Percentiles rank a stretch among this genome's conserved stretches.
phyloP scores from a whole-genome alignment of 2,113 vertebrate species.

The Apteryx owenii region DNA sequence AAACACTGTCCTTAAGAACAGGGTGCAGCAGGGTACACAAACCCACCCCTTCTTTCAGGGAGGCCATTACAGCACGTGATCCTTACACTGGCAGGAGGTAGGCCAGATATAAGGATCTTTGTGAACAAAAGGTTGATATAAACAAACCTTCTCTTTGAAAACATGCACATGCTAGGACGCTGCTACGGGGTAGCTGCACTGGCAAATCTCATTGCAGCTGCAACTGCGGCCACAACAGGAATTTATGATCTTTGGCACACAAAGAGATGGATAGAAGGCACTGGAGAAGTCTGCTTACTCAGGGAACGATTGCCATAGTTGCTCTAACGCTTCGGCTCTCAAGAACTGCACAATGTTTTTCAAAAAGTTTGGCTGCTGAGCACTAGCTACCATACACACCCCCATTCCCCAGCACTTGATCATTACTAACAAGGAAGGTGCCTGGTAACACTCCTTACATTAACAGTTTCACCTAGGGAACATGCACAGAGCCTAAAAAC shows the following conservation, averaged over 20 bases:
- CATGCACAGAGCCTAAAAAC: background rate
- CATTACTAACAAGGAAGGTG: background rate
- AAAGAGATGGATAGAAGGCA: background rate
- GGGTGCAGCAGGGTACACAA: background rate
- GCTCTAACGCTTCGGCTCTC: background rate
- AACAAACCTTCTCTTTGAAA: constrained; percentile 45
- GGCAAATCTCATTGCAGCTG: background rate
- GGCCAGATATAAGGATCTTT: background rate
- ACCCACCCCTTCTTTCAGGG: background rate
- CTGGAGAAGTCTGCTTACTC: background rate
- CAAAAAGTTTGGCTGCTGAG: background rate
- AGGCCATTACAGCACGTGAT: background rate
- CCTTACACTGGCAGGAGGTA: background rate
- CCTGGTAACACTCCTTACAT: background rate
- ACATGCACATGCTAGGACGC: background rate
- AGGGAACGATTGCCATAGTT: background rate
- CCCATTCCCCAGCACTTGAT: background rate
- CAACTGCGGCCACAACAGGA: background rate
- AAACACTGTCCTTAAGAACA: background rate
- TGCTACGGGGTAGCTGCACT: background rate
- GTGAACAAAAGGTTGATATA: constrained; percentile 29
- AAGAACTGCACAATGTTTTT: background rate
- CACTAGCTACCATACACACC: background rate
- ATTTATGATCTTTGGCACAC: constrained; percentile 36
- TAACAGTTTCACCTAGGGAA: fast-evolving